These are phyloP conservation scores for Smutsia temminckii DNA, from an alignment of 2,797 vertebrate genomes.

Conservation along the genomic window DNA sequence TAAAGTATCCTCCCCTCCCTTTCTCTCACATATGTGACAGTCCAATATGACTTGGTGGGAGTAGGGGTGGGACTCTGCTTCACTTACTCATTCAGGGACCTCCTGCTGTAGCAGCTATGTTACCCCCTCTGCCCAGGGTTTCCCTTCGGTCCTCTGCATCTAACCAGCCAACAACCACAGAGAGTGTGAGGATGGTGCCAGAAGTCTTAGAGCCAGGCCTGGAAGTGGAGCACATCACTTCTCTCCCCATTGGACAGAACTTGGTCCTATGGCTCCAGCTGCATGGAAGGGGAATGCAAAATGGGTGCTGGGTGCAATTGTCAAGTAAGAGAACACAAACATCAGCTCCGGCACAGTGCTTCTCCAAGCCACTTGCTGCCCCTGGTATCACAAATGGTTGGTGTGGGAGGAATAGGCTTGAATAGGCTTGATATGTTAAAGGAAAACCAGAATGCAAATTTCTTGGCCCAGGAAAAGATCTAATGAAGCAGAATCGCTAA, in stretches of 20 bases:
- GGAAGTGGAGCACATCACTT: rapidly evolving
- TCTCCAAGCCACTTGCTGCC: not conserved
- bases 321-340: not conserved
- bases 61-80: not conserved
- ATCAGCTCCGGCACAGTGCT: not conserved
- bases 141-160: not conserved
- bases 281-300: too few species aligned
- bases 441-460: not conserved
- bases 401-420: not conserved
- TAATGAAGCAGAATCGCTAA: not conserved
- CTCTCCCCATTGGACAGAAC: too few species aligned
- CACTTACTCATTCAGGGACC: not conserved
- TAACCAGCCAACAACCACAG: not conserved
- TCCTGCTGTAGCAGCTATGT: too few species aligned
- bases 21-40: not conserved
- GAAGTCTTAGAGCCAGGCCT: not conserved
- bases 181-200: rapidly evolving
- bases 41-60: not conserved
- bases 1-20: too few species aligned
- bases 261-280: rapidly evolving
- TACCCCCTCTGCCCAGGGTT: not conserved
- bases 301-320: not conserved
- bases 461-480: not conserved
- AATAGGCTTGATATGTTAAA: not conserved
- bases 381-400: too few species aligned